Evolutionary conservation across 2,113 vertebrate species (phyloP).

Genomic region (Cebidichthys violaceus): DNA sequence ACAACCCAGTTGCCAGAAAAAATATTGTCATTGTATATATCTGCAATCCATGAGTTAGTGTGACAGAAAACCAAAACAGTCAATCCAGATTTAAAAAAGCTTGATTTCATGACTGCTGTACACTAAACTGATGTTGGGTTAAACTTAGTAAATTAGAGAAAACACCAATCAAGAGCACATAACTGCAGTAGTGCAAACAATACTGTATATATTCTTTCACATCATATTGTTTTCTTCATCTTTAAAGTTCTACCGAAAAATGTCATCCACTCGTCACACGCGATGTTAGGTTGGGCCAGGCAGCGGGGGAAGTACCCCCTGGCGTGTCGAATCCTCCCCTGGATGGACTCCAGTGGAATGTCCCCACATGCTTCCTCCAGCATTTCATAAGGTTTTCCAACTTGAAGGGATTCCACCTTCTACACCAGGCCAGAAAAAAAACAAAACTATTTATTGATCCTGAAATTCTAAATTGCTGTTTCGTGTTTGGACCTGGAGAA

Average conservation of each 20-base stretch:
- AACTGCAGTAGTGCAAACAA: neutral
- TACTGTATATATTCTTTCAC: neutral
- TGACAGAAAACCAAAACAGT: neutral
- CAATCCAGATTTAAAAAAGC: neutral
- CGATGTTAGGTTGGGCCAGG: constrained; percentile 32
- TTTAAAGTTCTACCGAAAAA: neutral
- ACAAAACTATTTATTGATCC: neutral
- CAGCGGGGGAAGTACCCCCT: constrained; percentile 27
- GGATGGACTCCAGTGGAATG: constrained; percentile 68
- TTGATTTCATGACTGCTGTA: neutral
- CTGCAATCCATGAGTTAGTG: too few species aligned
- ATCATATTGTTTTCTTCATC: constrained; percentile 5
- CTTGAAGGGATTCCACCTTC: neutral
- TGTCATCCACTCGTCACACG: constrained; percentile 28
- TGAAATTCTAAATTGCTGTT: neutral
- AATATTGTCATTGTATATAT: too few species aligned
- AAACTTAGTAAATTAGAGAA: neutral
- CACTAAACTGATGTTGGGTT: neutral
- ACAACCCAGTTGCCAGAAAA: neutral
- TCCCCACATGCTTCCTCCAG: constrained; percentile 50
- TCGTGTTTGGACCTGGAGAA: constrained; percentile 5
- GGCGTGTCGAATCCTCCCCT: constrained; percentile 45
- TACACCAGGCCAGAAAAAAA: neutral
- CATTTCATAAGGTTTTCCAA: constrained; percentile 9
- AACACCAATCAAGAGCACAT: neutral